Conservation (phyloP, 2,797 vertebrate species). For the Anguilla anguilla region DNA sequence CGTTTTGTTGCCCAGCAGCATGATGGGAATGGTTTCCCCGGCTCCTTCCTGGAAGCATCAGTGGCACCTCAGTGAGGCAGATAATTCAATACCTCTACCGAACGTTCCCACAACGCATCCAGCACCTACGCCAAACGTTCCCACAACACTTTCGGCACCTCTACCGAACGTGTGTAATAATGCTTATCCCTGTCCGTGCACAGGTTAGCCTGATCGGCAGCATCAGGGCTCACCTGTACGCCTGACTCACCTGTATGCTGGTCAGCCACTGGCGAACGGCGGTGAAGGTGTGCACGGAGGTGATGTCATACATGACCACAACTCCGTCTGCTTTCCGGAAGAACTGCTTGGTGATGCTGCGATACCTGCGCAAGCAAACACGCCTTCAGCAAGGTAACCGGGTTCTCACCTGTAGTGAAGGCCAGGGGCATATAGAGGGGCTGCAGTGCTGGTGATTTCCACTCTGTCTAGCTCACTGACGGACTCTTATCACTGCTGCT, state of each 20-base stretch:
- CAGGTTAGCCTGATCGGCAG: neutral
- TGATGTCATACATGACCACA: slow-evolving; percentile 90
- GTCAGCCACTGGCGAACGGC: slow-evolving; percentile 87
- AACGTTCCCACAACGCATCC: neutral
- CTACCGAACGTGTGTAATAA: neutral
- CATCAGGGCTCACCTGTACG: neutral
- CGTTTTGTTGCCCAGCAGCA: slow-evolving; percentile 89
- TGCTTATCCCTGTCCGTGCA: neutral
- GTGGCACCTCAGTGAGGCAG: neutral
- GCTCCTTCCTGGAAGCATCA: slow-evolving; percentile 76
- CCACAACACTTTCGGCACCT: neutral
- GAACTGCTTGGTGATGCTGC: slow-evolving; percentile 94
- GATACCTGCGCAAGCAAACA: slow-evolving; percentile 74
- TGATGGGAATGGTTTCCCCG: slow-evolving; percentile 80
- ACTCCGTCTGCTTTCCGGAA: slow-evolving; percentile 92
- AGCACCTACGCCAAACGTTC: neutral
- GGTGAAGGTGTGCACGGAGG: slow-evolving; percentile 79
- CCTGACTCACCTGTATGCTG: slow-evolving; percentile 80
- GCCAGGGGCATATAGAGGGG: neutral
- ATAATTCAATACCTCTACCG: neutral
- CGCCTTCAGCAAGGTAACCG: neutral
- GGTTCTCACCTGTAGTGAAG: neutral
- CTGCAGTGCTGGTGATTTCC: neutral
- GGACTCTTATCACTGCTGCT: neutral
- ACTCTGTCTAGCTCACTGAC: neutral